Percentiles rank a stretch among this genome's conserved stretches.
Conservation (phyloP, 2,888 invertebrate species). For the Acanthococcus lagerstroemiae region DNA sequence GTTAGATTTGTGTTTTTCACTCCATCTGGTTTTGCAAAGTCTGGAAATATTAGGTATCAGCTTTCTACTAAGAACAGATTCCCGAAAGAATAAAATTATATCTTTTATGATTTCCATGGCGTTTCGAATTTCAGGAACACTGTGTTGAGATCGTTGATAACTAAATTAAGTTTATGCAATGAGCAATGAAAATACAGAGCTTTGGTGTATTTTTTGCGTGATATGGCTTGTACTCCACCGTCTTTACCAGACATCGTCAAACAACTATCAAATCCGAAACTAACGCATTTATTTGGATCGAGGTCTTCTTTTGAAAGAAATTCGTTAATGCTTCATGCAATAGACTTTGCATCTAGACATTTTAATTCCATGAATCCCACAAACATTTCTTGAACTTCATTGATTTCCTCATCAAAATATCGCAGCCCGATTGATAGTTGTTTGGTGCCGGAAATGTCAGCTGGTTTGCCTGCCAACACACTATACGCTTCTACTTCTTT, state of each 20-base stretch:
- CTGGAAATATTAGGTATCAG: conserved; percentile 17
- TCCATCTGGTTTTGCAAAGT: conserved; percentile 9
- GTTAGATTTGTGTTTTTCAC: conserved; percentile 20
- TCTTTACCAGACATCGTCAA: conserved; percentile 36
- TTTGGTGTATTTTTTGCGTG: conserved; percentile 32
- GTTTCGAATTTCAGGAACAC: conserved; percentile 36
- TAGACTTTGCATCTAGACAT: background rate
- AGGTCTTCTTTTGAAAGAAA: no score
- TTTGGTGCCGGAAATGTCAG: conserved; percentile 6
- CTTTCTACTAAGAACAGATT: conserved; percentile 32
- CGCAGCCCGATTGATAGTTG: conserved; percentile 37
- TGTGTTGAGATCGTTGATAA: conserved; percentile 36
- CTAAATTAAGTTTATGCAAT: conserved; percentile 36
- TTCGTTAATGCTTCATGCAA: no score
- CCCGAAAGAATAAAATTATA: conserved; percentile 36
- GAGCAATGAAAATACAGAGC: conserved; percentile 35
- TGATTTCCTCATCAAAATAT: conserved; percentile 43
- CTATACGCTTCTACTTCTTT: conserved; percentile 4
- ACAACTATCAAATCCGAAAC: conserved; percentile 37
- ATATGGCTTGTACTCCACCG: conserved; percentile 36
- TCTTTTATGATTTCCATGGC: conserved; percentile 36
- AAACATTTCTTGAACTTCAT: conserved; percentile 4
- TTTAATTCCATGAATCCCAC: background rate
- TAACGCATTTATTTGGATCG: no score
- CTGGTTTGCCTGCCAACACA: conserved; percentile 16